These are phyloP conservation scores for Pogonus chalceus DNA, from an alignment of 1,140 invertebrate genomes.

Conservation along the genomic window DNA sequence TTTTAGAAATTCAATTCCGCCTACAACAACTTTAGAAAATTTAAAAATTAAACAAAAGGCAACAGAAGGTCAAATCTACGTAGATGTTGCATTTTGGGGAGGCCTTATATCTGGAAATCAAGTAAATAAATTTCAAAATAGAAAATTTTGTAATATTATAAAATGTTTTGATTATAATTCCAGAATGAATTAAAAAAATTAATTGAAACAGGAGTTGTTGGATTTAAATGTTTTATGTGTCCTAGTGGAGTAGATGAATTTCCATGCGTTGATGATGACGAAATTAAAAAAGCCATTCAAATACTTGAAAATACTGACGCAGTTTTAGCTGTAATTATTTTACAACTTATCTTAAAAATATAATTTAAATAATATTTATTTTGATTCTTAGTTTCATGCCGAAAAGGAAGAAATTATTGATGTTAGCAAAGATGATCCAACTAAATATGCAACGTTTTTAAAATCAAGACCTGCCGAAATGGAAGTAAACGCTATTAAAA, in stretches of 20 bases:
- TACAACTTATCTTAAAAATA: neutral
- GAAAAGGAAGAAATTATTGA: slow-evolving; percentile 39
- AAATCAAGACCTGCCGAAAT: slow-evolving; percentile 50
- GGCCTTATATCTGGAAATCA: slow-evolving; percentile 55
- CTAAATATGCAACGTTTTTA: slow-evolving; percentile 52
- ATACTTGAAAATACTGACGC: slow-evolving; percentile 44
- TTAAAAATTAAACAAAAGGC: slow-evolving; percentile 47
- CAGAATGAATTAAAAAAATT: slow-evolving; percentile 49
- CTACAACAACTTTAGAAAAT: slow-evolving; percentile 52
- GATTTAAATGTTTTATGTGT: slow-evolving; percentile 64
- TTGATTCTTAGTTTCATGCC: slow-evolving; percentile 52
- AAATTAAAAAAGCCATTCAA: slow-evolving; percentile 44
- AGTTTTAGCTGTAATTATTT: slow-evolving; percentile 45
- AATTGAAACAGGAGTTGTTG: slow-evolving; percentile 54
- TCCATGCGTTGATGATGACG: slow-evolving; percentile 43
- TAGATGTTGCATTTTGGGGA: slow-evolving; percentile 69
- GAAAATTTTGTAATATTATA: slow-evolving; percentile 12
- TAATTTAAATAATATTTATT: neutral
- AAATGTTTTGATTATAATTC: slow-evolving; percentile 13
- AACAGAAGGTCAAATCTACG: slow-evolving; percentile 49
- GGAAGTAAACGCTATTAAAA: slow-evolving; percentile 53
- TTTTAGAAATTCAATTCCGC: slow-evolving; percentile 56
- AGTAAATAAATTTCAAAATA: slow-evolving; percentile 26
- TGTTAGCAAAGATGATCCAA: slow-evolving; percentile 34
- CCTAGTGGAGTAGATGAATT: slow-evolving; percentile 57